A percentile compares a stretch with the other conserved stretches of the same genome.
Conservation (phyloP, 2,113 vertebrate genomes). For the Podarcis raffonei region DNA sequence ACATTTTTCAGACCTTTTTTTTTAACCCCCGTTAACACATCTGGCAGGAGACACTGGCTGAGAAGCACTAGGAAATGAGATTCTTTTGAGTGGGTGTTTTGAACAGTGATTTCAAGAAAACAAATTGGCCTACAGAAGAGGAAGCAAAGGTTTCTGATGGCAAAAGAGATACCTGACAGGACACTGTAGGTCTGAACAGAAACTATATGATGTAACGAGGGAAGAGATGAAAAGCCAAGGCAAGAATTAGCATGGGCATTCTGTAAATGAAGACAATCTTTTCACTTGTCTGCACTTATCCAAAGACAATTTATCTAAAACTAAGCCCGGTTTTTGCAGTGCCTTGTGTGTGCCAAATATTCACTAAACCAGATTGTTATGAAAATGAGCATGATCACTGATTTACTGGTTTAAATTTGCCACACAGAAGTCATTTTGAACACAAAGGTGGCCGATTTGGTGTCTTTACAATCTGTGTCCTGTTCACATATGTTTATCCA, state of each 20-base stretch:
- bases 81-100: not conserved
- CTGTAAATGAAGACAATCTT: not conserved
- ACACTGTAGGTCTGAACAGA: not conserved
- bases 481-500: not conserved
- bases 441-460: not conserved
- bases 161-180: not conserved
- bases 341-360: not conserved
- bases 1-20: not conserved
- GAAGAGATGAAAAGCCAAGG: not conserved
- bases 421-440: not conserved
- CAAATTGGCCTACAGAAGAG: rapidly evolving
- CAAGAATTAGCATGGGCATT: not conserved
- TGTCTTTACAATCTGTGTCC: not conserved
- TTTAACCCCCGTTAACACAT: rapidly evolving
- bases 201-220: not conserved
- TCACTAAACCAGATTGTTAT: not conserved
- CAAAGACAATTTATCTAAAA: not conserved
- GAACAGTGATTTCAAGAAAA: constrained; percentile 9
- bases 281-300: not conserved
- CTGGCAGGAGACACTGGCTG: constrained; percentile 3
- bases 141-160: constrained; percentile 7
- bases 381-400: not conserved
- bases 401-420: not conserved
- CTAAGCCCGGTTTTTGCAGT: not conserved
- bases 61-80: constrained; percentile 24